These are phyloP conservation scores for Rhinolophus sinicus DNA, from an alignment of 2,113 vertebrate species.

Conservation along the genomic window DNA sequence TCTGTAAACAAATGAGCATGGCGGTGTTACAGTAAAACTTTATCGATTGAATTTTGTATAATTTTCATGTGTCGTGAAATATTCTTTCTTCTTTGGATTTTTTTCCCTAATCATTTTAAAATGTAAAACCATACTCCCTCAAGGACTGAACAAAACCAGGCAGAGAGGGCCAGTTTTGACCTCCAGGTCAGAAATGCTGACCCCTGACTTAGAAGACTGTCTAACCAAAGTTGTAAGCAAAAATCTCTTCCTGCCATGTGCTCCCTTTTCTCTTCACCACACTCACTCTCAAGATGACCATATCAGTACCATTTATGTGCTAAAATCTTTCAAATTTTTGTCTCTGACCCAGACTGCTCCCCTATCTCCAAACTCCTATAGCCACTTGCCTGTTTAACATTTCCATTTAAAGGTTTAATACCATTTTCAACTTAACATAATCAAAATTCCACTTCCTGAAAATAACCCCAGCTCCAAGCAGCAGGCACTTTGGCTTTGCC, in stretches of 20 bases:
- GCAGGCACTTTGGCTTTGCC: not conserved
- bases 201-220: not conserved
- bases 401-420: not conserved
- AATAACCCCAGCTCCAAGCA: not conserved
- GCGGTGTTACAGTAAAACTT: not conserved
- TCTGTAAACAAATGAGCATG: not conserved
- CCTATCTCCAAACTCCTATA: not conserved
- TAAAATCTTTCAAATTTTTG: not conserved
- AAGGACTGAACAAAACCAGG: not conserved
- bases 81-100: not conserved
- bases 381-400: not conserved
- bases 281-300: not conserved
- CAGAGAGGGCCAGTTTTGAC: not conserved
- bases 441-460: not conserved
- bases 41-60: not conserved
- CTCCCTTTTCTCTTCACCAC: not conserved
- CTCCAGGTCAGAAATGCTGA: not conserved
- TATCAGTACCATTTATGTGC: not conserved
- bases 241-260: not conserved
- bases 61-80: not conserved
- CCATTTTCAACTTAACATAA: not conserved
- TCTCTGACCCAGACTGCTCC: not conserved
- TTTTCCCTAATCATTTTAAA: not conserved
- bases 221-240: not conserved
- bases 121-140: not conserved